Conservation (phyloP, 2,797 vertebrate species). For the Loris lydekkerianus region DNA sequence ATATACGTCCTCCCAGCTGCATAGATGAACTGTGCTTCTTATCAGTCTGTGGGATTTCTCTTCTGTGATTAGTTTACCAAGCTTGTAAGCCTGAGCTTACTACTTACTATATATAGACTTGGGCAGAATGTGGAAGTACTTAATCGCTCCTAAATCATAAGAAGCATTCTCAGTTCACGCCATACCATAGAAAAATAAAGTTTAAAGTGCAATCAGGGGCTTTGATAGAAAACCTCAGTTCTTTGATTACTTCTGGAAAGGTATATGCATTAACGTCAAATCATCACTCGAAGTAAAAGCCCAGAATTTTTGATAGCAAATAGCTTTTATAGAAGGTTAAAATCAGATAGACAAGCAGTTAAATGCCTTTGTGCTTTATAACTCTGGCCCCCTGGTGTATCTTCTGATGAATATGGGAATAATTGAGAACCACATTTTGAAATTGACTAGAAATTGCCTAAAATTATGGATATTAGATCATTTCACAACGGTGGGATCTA, state of each 20-base stretch:
- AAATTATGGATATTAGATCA: slow-evolving; percentile 67
- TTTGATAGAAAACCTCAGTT: slow-evolving; percentile 79
- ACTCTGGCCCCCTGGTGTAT: slow-evolving; percentile 49
- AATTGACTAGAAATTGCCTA: slow-evolving; percentile 67
- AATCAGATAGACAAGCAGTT: slow-evolving; percentile 78
- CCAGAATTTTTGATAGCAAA: slow-evolving; percentile 75
- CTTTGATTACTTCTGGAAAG: slow-evolving; percentile 82
- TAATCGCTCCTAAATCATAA: slow-evolving; percentile 60
- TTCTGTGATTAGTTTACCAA: slow-evolving; percentile 54
- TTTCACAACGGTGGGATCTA: slow-evolving; percentile 12
- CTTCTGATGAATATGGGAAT: slow-evolving; percentile 66
- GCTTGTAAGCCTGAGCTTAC: slow-evolving; percentile 29
- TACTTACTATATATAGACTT: slow-evolving; percentile 48
- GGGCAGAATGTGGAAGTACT: slow-evolving; percentile 16
- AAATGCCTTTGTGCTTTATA: slow-evolving; percentile 74
- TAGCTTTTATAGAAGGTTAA: slow-evolving; percentile 77
- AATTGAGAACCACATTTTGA: slow-evolving; percentile 66
- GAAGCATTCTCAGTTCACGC: slow-evolving; percentile 60
- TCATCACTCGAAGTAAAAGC: slow-evolving; percentile 78
- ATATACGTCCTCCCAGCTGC: neutral
- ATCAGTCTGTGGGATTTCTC: slow-evolving; percentile 23
- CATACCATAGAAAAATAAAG: slow-evolving; percentile 73
- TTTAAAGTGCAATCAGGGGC: slow-evolving; percentile 80
- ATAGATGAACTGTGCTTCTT: slow-evolving; percentile 26
- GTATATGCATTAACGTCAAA: slow-evolving; percentile 83